A percentile compares a stretch with the other conserved stretches of the same genome.
phyloP scores from a whole-genome alignment of 2,797 vertebrate species.

The Phylloscopus collybita region DNA sequence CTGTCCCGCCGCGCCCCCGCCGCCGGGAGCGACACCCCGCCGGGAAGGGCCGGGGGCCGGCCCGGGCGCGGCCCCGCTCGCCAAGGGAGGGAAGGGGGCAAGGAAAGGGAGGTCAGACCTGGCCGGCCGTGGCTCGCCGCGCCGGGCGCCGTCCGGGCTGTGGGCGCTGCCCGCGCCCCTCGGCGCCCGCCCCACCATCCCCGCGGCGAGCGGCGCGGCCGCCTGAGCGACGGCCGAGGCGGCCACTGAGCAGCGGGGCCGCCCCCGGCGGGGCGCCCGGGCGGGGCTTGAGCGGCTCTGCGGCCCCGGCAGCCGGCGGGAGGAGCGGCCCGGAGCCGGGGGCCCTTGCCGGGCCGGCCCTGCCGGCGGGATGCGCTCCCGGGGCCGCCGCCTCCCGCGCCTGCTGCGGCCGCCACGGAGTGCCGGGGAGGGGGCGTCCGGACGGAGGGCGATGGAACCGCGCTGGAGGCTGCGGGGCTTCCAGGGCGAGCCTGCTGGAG shows the following conservation, averaged over 20 bases:
- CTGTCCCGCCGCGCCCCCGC: background rate
- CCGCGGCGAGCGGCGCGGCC: background rate
- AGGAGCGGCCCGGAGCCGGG: background rate
- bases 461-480: background rate
- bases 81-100: background rate
- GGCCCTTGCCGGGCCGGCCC: background rate
- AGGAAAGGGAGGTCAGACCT: slow-evolving; percentile 39
- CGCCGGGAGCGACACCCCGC: background rate
- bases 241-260: slow-evolving; percentile 39
- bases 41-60: background rate
- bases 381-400: too few species aligned
- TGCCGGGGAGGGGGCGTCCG: too few species aligned
- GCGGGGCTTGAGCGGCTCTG: background rate
- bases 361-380: background rate
- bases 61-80: background rate
- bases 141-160: background rate
- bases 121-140: background rate
- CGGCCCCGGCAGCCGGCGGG: background rate
- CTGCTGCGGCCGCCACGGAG: background rate
- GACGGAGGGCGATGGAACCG: background rate
- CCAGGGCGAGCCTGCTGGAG: background rate
- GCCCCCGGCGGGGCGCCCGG: background rate
- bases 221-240: slow-evolving; percentile 44
- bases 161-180: slow-evolving; percentile 6
- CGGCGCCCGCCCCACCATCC: slow-evolving; percentile 18